Percentiles rank a stretch among this genome's conserved stretches.
phyloP scores from a whole-genome alignment of 2,113 vertebrate genomes.

The Panthera leo region DNA sequence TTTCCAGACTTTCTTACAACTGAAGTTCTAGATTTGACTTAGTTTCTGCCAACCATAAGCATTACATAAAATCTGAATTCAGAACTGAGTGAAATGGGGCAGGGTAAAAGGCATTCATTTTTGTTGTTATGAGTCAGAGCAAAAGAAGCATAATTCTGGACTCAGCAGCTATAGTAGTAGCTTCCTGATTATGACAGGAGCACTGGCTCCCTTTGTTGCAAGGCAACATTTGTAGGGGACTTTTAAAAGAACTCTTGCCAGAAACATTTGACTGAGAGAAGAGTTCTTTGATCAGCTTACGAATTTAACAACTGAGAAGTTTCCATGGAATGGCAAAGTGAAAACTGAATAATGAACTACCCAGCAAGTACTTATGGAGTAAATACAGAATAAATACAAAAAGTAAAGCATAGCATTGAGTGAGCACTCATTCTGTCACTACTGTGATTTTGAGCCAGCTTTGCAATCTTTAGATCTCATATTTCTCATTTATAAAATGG shows the following conservation, averaged over 20 bases:
- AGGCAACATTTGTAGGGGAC: neutral
- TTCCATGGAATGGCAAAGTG: neutral
- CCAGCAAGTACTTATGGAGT: neutral
- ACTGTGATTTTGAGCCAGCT: neutral
- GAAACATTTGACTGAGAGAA: neutral
- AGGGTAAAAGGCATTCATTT: neutral
- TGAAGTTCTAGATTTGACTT: neutral
- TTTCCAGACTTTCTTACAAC: neutral
- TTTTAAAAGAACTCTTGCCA: neutral
- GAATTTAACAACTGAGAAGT: neutral
- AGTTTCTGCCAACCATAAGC: neutral
- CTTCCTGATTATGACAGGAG: neutral
- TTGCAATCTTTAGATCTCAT: neutral
- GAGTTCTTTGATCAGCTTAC: neutral
- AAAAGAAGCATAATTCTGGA: neutral
- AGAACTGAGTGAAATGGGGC: neutral
- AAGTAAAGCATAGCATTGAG: neutral
- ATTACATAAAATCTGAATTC: neutral
- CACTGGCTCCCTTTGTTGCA: neutral
- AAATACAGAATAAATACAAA: neutral
- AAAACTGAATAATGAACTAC: slow-evolving; percentile 23
- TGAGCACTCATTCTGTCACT: neutral
- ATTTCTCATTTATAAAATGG: neutral
- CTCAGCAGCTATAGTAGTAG: neutral
- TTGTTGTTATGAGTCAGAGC: neutral